Evolutionary conservation across 2,113 vertebrate species (phyloP).

Genomic region (Ibidorhyncha struthersii): DNA sequence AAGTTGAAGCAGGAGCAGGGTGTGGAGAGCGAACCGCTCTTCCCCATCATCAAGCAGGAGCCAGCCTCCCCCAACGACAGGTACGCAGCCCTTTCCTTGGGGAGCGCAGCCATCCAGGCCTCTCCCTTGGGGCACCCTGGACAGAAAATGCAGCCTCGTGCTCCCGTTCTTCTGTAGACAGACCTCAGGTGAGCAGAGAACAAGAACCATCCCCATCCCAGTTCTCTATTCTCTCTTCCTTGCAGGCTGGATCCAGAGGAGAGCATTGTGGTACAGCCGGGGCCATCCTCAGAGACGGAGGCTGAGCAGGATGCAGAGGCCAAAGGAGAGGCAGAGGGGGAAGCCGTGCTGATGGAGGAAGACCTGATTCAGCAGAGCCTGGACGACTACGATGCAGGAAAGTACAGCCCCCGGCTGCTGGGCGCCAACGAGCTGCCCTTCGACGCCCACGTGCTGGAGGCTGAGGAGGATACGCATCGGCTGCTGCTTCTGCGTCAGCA

Average conservation of each 20-base stretch:
- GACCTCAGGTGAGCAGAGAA: not conserved
- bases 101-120: rapidly evolving
- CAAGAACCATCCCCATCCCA: not conserved
- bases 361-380: slow-evolving; percentile 97
- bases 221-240: not conserved
- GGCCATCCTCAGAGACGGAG: slow-evolving; percentile 55
- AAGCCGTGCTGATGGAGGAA: slow-evolving; percentile 93
- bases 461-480: slow-evolving; percentile 86
- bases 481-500: slow-evolving; percentile 87
- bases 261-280: not conserved
- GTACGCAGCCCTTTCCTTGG: not conserved
- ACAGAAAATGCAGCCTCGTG: not conserved
- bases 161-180: not conserved
- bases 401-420: slow-evolving; percentile 91
- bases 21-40: slow-evolving; percentile 92
- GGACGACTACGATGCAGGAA: slow-evolving; percentile 91
- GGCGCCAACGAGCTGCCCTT: slow-evolving; percentile 87
- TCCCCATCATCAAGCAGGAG: slow-evolving; percentile 92
- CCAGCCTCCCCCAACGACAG: slow-evolving; percentile 60
- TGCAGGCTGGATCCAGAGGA: slow-evolving; percentile 65
- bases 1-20: slow-evolving; percentile 98
- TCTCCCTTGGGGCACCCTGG: rapidly evolving
- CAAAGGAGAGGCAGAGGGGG: slow-evolving; percentile 74
- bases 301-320: slow-evolving; percentile 34
- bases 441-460: slow-evolving; percentile 87